A percentile compares a stretch with the other conserved stretches of the same genome.
Conservation (phyloP, 2,113 vertebrate species). For the Uropsilus gracilis region DNA sequence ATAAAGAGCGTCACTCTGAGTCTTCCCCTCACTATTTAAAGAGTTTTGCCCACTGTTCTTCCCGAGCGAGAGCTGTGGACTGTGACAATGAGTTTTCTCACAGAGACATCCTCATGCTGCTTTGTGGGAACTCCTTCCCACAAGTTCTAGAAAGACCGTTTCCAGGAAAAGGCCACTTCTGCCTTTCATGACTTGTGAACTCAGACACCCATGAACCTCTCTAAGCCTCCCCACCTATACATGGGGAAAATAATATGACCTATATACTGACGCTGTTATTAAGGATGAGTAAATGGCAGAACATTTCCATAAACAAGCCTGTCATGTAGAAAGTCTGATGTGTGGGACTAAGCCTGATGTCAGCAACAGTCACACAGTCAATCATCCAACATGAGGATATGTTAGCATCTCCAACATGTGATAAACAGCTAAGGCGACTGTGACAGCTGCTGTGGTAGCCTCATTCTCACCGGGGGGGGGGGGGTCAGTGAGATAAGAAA, state of each 20-base stretch:
- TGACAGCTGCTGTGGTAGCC: too few species aligned
- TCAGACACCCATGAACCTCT: background rate
- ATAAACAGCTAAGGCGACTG: background rate
- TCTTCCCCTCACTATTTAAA: too few species aligned
- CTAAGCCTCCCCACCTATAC: background rate
- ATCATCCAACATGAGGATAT: background rate
- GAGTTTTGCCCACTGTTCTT: background rate
- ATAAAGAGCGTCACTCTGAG: background rate
- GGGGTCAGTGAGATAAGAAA: background rate
- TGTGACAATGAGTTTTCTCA: background rate
- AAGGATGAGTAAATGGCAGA: background rate
- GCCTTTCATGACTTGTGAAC: background rate
- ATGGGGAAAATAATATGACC: background rate
- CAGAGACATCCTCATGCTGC: background rate
- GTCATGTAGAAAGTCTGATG: background rate
- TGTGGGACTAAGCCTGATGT: background rate
- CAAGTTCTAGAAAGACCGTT: background rate
- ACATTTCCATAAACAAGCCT: background rate
- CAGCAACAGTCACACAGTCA: background rate
- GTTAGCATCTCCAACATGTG: background rate
- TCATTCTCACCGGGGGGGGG: too few species aligned
- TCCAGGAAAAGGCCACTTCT: background rate
- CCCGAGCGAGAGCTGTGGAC: background rate
- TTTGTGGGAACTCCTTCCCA: background rate
- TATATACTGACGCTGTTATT: background rate